Evolutionary conservation across 2,888 invertebrate species (phyloP), one percentile per base, ranked within the genome.

Genomic region (Agriopis leucophaearia): DNA sequence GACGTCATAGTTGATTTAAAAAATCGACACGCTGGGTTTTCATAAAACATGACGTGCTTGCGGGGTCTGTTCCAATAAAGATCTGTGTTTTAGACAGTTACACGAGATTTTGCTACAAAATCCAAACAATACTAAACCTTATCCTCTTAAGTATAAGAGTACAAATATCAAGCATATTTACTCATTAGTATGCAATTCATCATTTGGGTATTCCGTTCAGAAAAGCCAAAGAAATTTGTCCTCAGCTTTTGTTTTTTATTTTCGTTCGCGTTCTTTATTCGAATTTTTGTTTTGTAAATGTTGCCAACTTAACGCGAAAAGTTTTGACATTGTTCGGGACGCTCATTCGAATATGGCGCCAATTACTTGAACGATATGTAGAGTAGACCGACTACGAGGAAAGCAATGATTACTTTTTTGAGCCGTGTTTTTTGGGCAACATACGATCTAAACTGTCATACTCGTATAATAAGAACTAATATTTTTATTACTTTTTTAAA

Each of bases 181-280:
- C 36, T 61, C 59, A 13, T 54, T 48, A 51, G 42, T 60, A 69
- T 64, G 70, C 61, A 67, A 61, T 65, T 58, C 45, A 9, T 50
- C 35, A 44, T 57, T 55, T 56, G 72, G 73, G 75, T 74, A 72
- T 78, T 79, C 78, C 77, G 84, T 81, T 82, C 86, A 83, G 89
- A 87, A 88, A 87, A 87, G 86, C 88, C 85, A 87, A 91, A 91
- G 90, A 92, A 92, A 92, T 92, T 92, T 92, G 92, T 92, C 91
- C 84, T 80, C 75, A 79, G 77, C 74, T 77, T 76, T 83, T 85
- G 85, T 88, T 78, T 77, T 83, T 84, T 84, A 86, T 86, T 81
- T 78, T 72, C 73, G 72, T 81, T 77, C 76, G 75, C 80, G 79
- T 73, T 70, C 73, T 73, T 80, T 85, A 81, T 82, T 86, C 13